phyloP scores from a whole-genome alignment of 2,113 vertebrate species.

The Morone saxatilis region DNA sequence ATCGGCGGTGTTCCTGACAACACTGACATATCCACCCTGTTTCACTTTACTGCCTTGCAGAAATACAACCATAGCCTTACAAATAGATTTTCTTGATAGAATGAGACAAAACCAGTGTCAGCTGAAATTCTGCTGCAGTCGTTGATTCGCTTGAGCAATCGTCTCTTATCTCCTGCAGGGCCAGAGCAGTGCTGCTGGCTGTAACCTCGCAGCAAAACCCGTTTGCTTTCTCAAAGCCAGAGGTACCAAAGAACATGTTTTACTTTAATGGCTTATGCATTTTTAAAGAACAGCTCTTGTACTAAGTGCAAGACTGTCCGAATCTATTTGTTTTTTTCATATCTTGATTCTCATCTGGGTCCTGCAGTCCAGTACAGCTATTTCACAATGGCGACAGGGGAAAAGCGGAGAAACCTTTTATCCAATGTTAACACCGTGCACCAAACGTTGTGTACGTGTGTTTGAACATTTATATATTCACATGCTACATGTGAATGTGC shows the following conservation, averaged over 20 bases:
- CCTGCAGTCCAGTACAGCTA: constrained; percentile 3
- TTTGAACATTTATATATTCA: constrained; percentile 11
- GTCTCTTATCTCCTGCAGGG: constrained; percentile 49
- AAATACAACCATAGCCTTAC: constrained; percentile 20
- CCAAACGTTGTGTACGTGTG: neutral
- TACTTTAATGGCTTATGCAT: constrained; percentile 72
- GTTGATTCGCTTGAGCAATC: constrained; percentile 53
- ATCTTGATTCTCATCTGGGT: constrained; percentile 42
- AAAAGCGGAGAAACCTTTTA: neutral
- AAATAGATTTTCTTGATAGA: constrained; percentile 61
- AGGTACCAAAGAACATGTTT: constrained; percentile 59
- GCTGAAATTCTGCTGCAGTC: constrained; percentile 63
- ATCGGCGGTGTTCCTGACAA: neutral
- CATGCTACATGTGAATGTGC: neutral
- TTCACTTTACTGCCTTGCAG: constrained; percentile 32
- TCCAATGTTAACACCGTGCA: neutral
- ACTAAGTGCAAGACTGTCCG: constrained; percentile 21
- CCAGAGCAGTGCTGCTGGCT: constrained; percentile 8
- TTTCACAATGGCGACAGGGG: constrained; percentile 3
- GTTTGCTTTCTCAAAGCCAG: constrained; percentile 20
- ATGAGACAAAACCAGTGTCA: constrained; percentile 63
- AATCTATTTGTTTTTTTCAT: constrained; percentile 26
- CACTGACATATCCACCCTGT: constrained; percentile 15
- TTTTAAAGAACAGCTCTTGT: constrained; percentile 64
- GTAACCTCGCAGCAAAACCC: constrained; percentile 39